Base-by-base conservation (phyloP, 2,797 vertebrate species). In the Acomys russatus region DNA sequence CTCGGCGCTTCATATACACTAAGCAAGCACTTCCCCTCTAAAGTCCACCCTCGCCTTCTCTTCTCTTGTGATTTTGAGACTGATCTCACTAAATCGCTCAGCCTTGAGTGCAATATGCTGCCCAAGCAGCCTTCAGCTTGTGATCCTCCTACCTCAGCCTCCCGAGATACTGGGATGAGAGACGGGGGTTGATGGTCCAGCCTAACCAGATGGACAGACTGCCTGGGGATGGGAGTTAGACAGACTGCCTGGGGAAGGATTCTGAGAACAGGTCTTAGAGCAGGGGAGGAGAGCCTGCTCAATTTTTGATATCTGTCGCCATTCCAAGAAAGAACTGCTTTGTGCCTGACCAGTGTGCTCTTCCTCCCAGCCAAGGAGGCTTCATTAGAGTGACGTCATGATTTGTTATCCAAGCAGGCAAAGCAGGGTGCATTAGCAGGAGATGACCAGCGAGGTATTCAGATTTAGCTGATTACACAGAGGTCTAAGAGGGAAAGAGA, bases 241-340 rank as follows among this genome's bases (percentile, higher is more conserved):
- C 49, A 22, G 28, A 44, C 3, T 79, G 30, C 23, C 4, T 3
- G 23, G 12, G 17, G 76, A 28, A 78, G 15, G 70, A 68, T 54
- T 88, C 87, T 85, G 49, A 73, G 22, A 25, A 66, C 77, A 86
- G 1, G 6, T 9, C 1, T 83, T 49, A 0, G 6, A 8, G 15
- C 30, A 61, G 49, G 78, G 33, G 87, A 49, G 23, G 30, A 61
- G 71, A 44, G 1, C 8, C 5, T 63, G 22, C 25, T 76, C 3
- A 2, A 14, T 44, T 8, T 11, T 12, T 74, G n/a, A 0, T 51
- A n/a, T 23, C 30, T 6, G 2, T 35, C 15, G 3, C 51, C 11
- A n/a, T 1, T 23, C 25, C 9, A 25, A 38, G 23, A 59, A 83
- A 0, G 9, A 90, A n/a, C n/a, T 66, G 59, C 35, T 51, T 25